These are phyloP conservation scores for Nerophis lumbriciformis DNA, from an alignment of 2,113 vertebrate species.

Conservation along the genomic window DNA sequence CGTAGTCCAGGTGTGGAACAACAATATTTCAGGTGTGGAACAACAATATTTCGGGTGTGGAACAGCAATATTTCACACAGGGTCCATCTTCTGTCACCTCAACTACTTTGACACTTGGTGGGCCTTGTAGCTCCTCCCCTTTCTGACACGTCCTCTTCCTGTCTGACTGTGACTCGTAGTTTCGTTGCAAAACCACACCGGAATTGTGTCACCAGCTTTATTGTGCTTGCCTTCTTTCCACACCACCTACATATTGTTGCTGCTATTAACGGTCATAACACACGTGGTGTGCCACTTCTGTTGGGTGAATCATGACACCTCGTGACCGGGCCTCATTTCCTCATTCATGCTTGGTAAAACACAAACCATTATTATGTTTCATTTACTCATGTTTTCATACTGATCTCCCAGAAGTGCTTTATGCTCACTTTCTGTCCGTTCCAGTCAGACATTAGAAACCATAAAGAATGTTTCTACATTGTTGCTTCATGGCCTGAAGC, in stretches of 20 bases:
- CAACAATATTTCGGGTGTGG: constrained; percentile 18
- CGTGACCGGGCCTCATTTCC: not conserved
- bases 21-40: constrained; percentile 31
- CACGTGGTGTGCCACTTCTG: no score
- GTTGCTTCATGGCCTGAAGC: not conserved
- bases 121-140: constrained; percentile 32
- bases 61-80: constrained; percentile 23
- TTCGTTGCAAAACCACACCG: constrained; percentile 69
- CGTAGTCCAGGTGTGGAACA: constrained; percentile 35
- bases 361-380: not conserved
- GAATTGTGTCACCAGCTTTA: constrained; percentile 58
- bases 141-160: constrained; percentile 40
- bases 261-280: no score
- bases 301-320: not conserved
- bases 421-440: not conserved
- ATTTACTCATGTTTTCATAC: not conserved
- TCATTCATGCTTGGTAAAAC: not conserved
- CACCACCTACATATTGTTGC: not conserved
- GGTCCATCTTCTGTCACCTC: constrained; percentile 42
- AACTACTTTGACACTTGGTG: constrained; percentile 44
- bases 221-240: constrained; percentile 19
- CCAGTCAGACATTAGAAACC: not conserved
- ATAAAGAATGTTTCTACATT: not conserved
- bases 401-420: not conserved
- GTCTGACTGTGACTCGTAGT: constrained; percentile 33